Percentiles rank a stretch among this genome's conserved stretches.
phyloP scores from a whole-genome alignment of 2,113 vertebrate species.

The Quiscalus mexicanus region DNA sequence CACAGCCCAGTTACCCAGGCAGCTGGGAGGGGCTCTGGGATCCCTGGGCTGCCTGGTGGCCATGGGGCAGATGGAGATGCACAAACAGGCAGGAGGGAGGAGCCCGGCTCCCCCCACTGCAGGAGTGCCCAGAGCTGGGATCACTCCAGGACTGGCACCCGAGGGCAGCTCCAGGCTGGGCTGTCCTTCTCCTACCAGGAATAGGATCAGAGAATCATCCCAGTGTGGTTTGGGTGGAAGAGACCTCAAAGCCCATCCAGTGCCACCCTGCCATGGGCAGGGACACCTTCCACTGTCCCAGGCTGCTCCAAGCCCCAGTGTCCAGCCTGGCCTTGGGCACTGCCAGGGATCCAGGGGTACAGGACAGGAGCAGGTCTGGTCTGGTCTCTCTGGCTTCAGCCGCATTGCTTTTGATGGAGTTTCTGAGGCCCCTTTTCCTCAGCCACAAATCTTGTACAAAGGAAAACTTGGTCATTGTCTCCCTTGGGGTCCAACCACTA shows the following conservation, averaged over 20 bases:
- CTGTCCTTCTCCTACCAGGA: accelerated
- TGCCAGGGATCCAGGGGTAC: neutral
- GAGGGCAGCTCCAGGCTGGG: neutral
- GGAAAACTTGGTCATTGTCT: neutral
- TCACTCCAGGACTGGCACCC: neutral
- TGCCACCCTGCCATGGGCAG: neutral
- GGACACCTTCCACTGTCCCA: neutral
- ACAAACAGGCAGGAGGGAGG: neutral
- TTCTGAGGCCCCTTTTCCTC: neutral
- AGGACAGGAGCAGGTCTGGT: neutral
- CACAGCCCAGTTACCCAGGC: neutral
- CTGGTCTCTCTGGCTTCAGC: neutral
- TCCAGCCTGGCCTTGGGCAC: neutral
- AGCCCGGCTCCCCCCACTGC: accelerated
- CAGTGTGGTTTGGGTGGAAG: accelerated
- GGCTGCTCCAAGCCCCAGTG: neutral
- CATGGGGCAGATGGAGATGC: neutral
- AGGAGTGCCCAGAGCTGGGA: accelerated
- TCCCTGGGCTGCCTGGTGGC: neutral
- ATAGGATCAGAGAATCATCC: neutral
- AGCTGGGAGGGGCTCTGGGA: neutral
- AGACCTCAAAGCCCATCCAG: neutral
- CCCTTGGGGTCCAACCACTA: accelerated
- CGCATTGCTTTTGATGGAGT: neutral
- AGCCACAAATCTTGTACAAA: neutral